Evolutionary conservation across 2,888 invertebrate genomes (phyloP), one percentile per base, ranked within the genome.

Genomic region (Macrostomum cliftonense): DNA sequence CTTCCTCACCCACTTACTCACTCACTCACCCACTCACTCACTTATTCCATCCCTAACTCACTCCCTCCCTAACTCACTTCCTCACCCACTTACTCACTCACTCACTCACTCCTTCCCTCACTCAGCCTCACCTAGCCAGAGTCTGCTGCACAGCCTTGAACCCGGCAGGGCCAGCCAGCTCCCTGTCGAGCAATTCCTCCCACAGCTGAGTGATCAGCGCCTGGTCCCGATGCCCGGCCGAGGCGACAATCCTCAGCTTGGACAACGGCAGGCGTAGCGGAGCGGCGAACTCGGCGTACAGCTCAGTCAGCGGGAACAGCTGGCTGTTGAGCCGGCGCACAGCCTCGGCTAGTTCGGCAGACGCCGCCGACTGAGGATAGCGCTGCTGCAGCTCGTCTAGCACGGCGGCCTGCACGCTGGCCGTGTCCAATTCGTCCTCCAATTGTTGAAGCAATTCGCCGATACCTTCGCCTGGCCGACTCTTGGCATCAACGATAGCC

Each of bases 231-330:
- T 89, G 84, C 13, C 88, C 86, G 7, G 91, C 88, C 66, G 88
- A 89, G 60, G 89, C 83, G 43, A 95, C 79, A 55, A 97, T 89
- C 7, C 87, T 85, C 50, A 97, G 74, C 71, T 93, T 87, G 67
- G 87, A 84, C 71, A 91, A 89, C 79, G 85, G 82, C 40, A 93
- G 74, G 58, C 82, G 79, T 67, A 83, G 83, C 2, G 82, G 82
- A 61, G 87, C 86, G 1, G 89, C 89, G 72, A 83, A 91, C 55
- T 87, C 82, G 65, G 84, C 82, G 65, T 88, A 91, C 37, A 91
- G 71, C 79, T 82, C 56, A 14, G 59, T 58, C 44, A 53, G 47
- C 52, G 45, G 46, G 47, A 21, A 46, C 20, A 50, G 40, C 19
- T 39, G 39, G n/a, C 20, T 20, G 13, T 47, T 37, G 43, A 47